Evolutionary conservation across 92 coral and sea anemone species (phyloP).

Genomic region (Paragorgia papillata): DNA sequence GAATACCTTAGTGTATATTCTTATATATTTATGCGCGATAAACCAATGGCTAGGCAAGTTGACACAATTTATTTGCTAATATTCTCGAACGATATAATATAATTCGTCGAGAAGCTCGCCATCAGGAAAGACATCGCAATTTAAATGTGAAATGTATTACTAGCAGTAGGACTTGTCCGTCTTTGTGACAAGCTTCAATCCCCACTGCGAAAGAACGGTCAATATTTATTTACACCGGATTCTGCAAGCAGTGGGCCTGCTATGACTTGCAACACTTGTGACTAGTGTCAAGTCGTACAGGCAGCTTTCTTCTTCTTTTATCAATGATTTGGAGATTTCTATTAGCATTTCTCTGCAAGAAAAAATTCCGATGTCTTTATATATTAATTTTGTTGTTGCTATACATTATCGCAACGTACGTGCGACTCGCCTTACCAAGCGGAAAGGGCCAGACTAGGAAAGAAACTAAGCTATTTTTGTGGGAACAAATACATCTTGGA

Average conservation of each 20-base stretch:
- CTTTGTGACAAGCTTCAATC: constrained; percentile 41
- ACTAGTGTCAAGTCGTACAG: not conserved
- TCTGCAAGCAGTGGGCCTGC: constrained; percentile 27
- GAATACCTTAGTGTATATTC: not conserved
- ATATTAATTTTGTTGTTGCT: constrained; percentile 7
- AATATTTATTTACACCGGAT: constrained; percentile 36
- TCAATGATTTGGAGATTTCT: constrained; percentile 38
- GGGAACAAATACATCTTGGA: constrained; percentile 24
- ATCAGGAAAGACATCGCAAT: constrained; percentile 11
- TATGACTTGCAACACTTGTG: constrained; percentile 6
- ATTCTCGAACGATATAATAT: constrained; percentile 6
- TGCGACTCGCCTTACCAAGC: not conserved
- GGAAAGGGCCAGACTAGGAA: not conserved
- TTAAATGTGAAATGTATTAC: constrained; percentile 46
- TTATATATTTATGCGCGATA: not conserved
- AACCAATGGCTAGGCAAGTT: constrained; percentile 12
- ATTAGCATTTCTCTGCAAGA: constrained; percentile 28
- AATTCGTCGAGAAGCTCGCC: constrained; percentile 9
- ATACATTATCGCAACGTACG: constrained; percentile 18
- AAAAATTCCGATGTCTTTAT: constrained; percentile 33
- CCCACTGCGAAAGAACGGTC: constrained; percentile 41
- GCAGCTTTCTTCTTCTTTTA: not conserved
- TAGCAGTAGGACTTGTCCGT: constrained; percentile 39
- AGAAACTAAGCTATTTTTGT: constrained; percentile 4
- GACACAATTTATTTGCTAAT: constrained; percentile 26